These are phyloP conservation scores for Machimus rusticus DNA, from an alignment of 2,888 invertebrate genomes.

Conservation along the genomic window DNA sequence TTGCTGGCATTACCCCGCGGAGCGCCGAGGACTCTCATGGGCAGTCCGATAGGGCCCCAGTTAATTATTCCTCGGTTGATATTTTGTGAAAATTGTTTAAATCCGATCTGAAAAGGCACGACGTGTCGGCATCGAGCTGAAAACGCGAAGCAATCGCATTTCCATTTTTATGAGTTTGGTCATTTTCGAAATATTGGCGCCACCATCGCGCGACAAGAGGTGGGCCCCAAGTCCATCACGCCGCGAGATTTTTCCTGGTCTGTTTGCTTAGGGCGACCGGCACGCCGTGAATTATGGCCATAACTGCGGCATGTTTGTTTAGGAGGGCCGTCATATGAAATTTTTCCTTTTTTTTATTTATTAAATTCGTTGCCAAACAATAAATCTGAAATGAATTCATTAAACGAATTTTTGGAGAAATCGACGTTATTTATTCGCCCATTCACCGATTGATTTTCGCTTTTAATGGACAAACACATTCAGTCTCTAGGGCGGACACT, in stretches of 20 bases:
- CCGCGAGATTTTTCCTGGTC: neutral
- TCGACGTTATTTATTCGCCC: neutral
- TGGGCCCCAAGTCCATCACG: neutral
- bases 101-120: slow-evolving; percentile 7
- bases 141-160: neutral
- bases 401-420: neutral
- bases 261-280: slow-evolving; percentile 11
- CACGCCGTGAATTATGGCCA: neutral
- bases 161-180: neutral
- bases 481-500: neutral
- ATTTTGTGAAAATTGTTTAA: slow-evolving; percentile 17
- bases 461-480: neutral
- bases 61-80: slow-evolving; percentile 15
- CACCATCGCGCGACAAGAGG: neutral
- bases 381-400: neutral
- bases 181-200: neutral
- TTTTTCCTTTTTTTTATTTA: neutral
- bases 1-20: neutral
- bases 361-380: neutral
- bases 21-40: neutral
- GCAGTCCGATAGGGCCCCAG: neutral
- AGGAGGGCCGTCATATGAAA: neutral
- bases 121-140: neutral
- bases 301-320: slow-evolving; percentile 15
- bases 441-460: neutral